These are phyloP conservation scores for Phalacrocorax carbo DNA, from an alignment of 2,113 vertebrate species.

Conservation along the genomic window DNA sequence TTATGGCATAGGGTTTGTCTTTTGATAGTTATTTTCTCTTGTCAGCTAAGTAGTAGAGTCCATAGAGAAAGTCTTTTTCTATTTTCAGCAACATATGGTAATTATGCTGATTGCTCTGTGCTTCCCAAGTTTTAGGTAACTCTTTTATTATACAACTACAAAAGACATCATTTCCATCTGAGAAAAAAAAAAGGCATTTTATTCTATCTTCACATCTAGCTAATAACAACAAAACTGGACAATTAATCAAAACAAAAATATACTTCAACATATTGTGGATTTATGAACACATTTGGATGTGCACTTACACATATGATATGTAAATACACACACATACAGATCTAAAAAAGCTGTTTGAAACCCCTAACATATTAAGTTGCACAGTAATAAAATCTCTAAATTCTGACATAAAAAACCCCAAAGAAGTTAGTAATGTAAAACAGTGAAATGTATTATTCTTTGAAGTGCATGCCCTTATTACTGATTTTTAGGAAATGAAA, in stretches of 20 bases:
- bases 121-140: neutral
- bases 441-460: neutral
- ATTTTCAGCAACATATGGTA: neutral
- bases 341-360: neutral
- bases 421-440: neutral
- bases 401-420: neutral
- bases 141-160: conserved; percentile 1
- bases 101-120: neutral
- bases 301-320: neutral
- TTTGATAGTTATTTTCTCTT: conserved; percentile 9
- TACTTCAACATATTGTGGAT: neutral
- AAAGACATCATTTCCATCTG: neutral
- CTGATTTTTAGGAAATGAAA: conserved; percentile 42
- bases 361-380: neutral
- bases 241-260: neutral
- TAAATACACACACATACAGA: neutral
- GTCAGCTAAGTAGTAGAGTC: neutral
- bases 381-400: neutral
- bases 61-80: neutral
- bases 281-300: neutral
- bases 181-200: neutral
- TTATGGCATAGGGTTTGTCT: neutral
- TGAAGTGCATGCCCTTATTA: conserved; percentile 4
- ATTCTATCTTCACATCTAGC: neutral
- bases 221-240: neutral